phyloP scores from a whole-genome alignment of 2,888 invertebrate genomes.

The Zhuqinia jingwanae region DNA sequence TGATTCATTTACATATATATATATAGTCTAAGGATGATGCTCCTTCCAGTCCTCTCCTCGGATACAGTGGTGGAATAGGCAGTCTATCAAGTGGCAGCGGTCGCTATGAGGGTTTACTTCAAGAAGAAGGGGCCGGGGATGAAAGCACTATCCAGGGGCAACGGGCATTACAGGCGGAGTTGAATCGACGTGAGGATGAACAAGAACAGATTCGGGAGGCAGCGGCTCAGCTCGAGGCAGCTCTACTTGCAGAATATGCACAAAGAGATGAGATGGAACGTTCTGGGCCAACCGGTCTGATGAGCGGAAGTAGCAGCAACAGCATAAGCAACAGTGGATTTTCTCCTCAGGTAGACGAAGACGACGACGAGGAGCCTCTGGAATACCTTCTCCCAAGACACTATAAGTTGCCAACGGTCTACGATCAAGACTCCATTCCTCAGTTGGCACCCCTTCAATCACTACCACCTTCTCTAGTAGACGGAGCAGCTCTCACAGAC shows the following conservation, averaged over 20 bases:
- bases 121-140: slow-evolving; percentile 42
- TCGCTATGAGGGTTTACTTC: slow-evolving; percentile 58
- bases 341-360: slow-evolving; percentile 64
- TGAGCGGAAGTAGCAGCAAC: neutral
- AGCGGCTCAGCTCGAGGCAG: slow-evolving; percentile 70
- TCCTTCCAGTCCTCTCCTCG: slow-evolving; percentile 54
- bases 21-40: slow-evolving; percentile 66
- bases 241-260: slow-evolving; percentile 60
- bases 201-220: slow-evolving; percentile 69
- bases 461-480: slow-evolving; percentile 30
- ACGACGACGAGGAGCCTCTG: slow-evolving; percentile 55
- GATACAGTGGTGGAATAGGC: slow-evolving; percentile 36
- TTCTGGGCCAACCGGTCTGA: slow-evolving; percentile 27
- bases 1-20: too few relatives aligned
- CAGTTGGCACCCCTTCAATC: slow-evolving; percentile 45
- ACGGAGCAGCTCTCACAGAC: neutral
- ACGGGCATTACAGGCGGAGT: slow-evolving; percentile 67
- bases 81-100: slow-evolving; percentile 43
- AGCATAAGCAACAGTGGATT: slow-evolving; percentile 29
- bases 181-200: slow-evolving; percentile 71
- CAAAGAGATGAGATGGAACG: slow-evolving; percentile 61
- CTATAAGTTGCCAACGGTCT: slow-evolving; percentile 56
- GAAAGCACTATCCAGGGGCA: slow-evolving; percentile 56
- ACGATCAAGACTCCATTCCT: slow-evolving; percentile 60
- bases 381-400: slow-evolving; percentile 65